phyloP scores from a whole-genome alignment of 1,140 invertebrate species.

The Nephila pilipes region DNA sequence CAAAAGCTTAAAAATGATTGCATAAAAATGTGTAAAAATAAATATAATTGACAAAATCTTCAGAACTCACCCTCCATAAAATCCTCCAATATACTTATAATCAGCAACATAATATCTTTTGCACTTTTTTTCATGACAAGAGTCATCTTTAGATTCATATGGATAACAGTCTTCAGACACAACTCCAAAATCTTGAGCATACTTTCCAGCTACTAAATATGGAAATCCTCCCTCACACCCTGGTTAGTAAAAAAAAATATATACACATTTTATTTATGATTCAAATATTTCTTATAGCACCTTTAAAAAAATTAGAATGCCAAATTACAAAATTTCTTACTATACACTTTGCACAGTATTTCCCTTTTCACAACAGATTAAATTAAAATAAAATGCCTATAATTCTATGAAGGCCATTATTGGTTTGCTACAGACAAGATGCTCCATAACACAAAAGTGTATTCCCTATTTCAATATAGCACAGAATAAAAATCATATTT shows the following conservation, averaged over 20 bases:
- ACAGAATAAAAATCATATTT: no score
- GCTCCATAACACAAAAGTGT: no score
- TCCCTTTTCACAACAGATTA: no score
- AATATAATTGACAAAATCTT: background rate
- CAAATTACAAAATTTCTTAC: no score
- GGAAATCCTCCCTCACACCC: slow-evolving; percentile 84
- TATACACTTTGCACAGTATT: no score
- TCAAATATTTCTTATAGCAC: background rate
- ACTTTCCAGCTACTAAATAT: slow-evolving; percentile 83
- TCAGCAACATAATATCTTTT: slow-evolving; percentile 82
- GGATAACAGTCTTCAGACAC: slow-evolving; percentile 83
- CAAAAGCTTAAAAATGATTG: no score
- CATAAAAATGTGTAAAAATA: background rate
- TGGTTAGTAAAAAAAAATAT: slow-evolving; percentile 13
- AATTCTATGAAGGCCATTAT: no score
- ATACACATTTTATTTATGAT: background rate
- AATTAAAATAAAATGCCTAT: no score
- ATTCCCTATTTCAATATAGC: no score
- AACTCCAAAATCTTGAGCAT: slow-evolving; percentile 83
- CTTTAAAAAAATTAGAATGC: no score
- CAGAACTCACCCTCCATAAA: slow-evolving; percentile 81
- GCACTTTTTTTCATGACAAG: slow-evolving; percentile 80
- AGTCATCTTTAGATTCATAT: slow-evolving; percentile 81
- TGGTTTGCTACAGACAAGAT: no score
- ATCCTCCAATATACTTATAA: slow-evolving; percentile 83